Percentiles rank a stretch among this genome's conserved stretches.
These are phyloP conservation scores for Smittia aterrima DNA, from an alignment of 2,888 invertebrate species.

Conservation along the genomic window DNA sequence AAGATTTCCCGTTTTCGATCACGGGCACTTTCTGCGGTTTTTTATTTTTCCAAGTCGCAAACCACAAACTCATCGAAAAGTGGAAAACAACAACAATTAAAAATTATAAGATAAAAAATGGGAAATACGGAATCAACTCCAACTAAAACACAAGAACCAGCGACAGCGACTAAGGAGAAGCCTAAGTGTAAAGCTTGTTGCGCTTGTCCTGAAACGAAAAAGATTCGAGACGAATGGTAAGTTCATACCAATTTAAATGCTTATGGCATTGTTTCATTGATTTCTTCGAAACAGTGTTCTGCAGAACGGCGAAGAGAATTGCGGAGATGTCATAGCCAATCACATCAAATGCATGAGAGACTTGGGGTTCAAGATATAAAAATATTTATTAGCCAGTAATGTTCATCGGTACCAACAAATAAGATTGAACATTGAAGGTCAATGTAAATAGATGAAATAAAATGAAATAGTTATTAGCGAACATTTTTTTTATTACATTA, in stretches of 20 bases:
- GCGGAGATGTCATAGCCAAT: conserved; percentile 85
- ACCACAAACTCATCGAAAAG: too few relatives aligned
- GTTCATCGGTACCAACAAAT: neutral
- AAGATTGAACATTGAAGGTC: too few relatives aligned
- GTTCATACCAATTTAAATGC: conserved; percentile 43
- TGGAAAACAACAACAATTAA: neutral
- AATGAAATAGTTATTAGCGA: neutral
- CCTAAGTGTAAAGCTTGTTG: conserved; percentile 92
- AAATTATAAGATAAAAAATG: too few relatives aligned
- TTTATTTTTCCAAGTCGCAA: too few relatives aligned
- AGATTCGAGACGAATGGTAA: conserved; percentile 87
- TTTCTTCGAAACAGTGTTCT: conserved; percentile 68
- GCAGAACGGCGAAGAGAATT: conserved; percentile 88
- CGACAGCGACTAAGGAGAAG: conserved; percentile 56
- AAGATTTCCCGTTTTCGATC: neutral
- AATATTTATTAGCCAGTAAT: neutral
- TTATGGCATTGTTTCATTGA: neutral
- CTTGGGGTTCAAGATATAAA: conserved; percentile 90
- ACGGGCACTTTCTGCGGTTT: too few relatives aligned
- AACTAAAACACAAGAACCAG: neutral
- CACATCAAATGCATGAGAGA: conserved; percentile 96
- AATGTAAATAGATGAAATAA: too few relatives aligned
- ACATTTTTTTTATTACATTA: neutral
- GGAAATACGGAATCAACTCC: neutral
- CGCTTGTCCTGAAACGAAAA: conserved; percentile 95